Evolutionary conservation across 2,113 vertebrate genomes (phyloP).

Genomic region (Corythoichthys intestinalis): DNA sequence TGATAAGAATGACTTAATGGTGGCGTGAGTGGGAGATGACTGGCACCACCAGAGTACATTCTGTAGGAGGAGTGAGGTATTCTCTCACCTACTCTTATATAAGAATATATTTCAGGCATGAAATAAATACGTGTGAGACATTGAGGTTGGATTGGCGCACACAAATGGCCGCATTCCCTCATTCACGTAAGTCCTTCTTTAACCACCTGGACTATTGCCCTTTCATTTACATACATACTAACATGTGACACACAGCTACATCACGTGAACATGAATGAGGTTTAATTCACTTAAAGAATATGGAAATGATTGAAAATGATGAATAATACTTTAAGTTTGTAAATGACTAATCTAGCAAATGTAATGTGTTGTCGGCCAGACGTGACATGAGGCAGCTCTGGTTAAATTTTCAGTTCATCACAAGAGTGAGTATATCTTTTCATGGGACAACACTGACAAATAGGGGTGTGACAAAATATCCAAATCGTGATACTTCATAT

Average conservation of each 20-base stretch:
- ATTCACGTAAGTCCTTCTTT: background rate
- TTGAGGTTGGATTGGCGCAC: conserved; percentile 6
- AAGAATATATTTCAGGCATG: conserved; percentile 41
- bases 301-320: no score
- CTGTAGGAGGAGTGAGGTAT: conserved; percentile 51
- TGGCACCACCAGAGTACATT: conserved; percentile 31
- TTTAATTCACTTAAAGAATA: no score
- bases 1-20: conserved; percentile 50
- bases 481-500: no score
- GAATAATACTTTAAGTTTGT: no score
- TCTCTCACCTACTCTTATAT: conserved; percentile 59
- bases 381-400: no score
- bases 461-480: no score
- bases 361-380: no score
- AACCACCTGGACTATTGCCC: background rate
- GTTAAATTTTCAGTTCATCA: no score
- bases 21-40: conserved; percentile 54
- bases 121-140: conserved; percentile 29
- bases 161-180: background rate
- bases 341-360: no score
- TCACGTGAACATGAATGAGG: no score
- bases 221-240: background rate
- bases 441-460: no score
- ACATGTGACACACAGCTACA: background rate
- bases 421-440: no score